Conservation (phyloP, 2,113 vertebrate genomes). For the Phyllostomus discolor region DNA sequence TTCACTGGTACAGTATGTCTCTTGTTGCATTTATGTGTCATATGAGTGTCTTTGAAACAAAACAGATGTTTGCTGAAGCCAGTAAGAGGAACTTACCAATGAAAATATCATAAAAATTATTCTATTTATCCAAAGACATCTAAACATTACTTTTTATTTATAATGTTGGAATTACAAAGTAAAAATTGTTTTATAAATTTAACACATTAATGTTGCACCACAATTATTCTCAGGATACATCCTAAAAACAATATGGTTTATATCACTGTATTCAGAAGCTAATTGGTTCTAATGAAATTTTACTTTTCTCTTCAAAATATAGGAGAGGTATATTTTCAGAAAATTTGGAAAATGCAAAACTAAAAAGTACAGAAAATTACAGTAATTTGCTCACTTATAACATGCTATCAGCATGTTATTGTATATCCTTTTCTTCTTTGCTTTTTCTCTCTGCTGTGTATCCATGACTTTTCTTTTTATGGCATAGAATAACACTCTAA, state of each 20-base stretch:
- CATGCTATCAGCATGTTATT: neutral
- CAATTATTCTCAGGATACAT: neutral
- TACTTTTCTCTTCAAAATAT: conserved; percentile 11
- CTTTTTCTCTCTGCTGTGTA: neutral
- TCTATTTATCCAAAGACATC: neutral
- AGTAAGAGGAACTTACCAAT: neutral
- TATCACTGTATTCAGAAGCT: neutral
- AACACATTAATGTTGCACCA: neutral
- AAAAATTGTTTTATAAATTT: neutral
- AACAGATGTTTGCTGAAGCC: conserved; percentile 15
- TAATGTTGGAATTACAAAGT: neutral
- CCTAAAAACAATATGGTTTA: neutral
- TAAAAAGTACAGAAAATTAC: neutral
- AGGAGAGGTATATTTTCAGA: neutral
- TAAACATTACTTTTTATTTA: neutral
- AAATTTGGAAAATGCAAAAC: neutral
- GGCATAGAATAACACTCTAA: neutral
- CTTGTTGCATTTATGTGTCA: conserved; percentile 13
- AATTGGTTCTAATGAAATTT: neutral
- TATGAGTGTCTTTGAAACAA: conserved; percentile 41
- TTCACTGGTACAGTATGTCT: neutral
- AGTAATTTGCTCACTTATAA: neutral
- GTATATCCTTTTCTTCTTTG: neutral
- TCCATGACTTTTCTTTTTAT: neutral
- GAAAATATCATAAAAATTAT: neutral